Evolutionary conservation across 2,888 invertebrate species (phyloP).

Genomic region (Asteroscopus sphinx): DNA sequence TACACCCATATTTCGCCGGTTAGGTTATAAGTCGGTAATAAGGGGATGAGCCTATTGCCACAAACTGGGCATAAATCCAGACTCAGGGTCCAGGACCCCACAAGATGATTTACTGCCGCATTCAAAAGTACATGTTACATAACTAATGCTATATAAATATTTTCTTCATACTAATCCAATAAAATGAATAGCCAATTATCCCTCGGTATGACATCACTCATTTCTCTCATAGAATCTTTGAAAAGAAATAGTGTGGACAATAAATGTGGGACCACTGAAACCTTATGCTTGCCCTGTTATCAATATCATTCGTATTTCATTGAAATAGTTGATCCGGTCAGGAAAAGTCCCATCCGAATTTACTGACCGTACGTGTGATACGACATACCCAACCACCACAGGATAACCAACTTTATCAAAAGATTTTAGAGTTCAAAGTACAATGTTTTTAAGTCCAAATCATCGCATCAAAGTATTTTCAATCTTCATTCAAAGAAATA

Average conservation of each 20-base stretch:
- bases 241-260: slow-evolving; percentile 33
- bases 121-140: no score
- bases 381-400: background rate
- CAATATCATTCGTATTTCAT: slow-evolving; percentile 76
- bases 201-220: slow-evolving; percentile 14
- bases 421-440: background rate
- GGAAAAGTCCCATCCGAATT: slow-evolving; percentile 63
- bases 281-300: slow-evolving; percentile 63
- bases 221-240: slow-evolving; percentile 26
- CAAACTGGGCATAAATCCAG: no score
- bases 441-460: background rate
- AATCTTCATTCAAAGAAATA: slow-evolving; percentile 57
- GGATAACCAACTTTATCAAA: slow-evolving; percentile 16
- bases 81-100: no score
- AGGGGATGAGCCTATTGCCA: no score
- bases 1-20: no score
- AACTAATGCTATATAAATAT: no score
- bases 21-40: no score
- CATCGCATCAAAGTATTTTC: slow-evolving; percentile 52
- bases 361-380: slow-evolving; percentile 72
- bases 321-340: slow-evolving; percentile 72
- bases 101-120: no score
- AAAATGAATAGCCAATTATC: slow-evolving; percentile 32
- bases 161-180: no score
- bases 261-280: slow-evolving; percentile 43